A percentile compares a stretch with the other conserved stretches of the same genome.
Evolutionary conservation across 2,797 vertebrate species (phyloP).

Genomic region (Momotus momota): DNA sequence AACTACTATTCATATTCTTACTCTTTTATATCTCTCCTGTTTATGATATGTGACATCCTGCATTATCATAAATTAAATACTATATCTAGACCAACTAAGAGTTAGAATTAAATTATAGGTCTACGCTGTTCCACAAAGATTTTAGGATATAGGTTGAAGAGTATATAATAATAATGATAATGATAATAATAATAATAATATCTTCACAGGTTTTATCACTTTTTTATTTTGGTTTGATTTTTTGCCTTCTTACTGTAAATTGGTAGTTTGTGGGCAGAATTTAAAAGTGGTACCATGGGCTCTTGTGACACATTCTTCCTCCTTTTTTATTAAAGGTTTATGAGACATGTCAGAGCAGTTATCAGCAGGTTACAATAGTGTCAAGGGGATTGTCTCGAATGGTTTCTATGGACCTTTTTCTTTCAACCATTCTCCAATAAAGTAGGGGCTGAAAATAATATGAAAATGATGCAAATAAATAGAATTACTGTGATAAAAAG

Average conservation of each 20-base stretch:
- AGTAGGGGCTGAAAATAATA: neutral
- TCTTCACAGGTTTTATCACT: neutral
- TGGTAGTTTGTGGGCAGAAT: slow-evolving; percentile 14
- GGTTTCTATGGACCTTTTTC: neutral
- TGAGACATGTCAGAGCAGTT: slow-evolving; percentile 29
- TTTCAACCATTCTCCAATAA: neutral
- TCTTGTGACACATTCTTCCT: neutral
- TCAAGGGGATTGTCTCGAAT: neutral
- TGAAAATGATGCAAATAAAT: neutral
- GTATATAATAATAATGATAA: neutral
- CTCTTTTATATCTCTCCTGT: neutral
- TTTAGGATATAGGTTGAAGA: neutral
- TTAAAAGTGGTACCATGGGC: neutral
- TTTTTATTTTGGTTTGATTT: neutral
- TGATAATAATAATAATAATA: neutral
- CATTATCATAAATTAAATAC: neutral
- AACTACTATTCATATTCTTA: neutral
- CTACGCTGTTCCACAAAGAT: neutral
- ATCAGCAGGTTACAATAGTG: neutral
- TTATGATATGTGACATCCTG: neutral
- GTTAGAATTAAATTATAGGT: neutral
- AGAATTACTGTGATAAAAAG: neutral
- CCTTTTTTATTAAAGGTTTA: slow-evolving; percentile 26
- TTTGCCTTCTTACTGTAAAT: neutral
- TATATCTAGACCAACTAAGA: neutral